Evolutionary conservation across 2,888 invertebrate genomes (phyloP).

Genomic region (Acleris emargana): DNA sequence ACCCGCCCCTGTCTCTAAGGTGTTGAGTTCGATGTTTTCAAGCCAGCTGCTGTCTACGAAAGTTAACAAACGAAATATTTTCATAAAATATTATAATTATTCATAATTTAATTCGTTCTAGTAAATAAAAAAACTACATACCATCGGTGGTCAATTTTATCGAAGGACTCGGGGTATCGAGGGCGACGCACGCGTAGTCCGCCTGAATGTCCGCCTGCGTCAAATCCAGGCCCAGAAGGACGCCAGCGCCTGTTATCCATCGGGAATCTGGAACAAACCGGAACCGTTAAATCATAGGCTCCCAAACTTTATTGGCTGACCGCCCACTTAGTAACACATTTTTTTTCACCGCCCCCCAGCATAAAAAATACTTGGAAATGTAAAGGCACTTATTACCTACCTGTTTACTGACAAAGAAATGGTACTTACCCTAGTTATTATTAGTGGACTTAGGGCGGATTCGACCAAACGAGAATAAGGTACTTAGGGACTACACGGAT

Average conservation of each 20-base stretch:
- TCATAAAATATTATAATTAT: too few species aligned
- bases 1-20: conserved; percentile 68
- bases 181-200: conserved; percentile 72
- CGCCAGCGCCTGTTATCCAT: conserved; percentile 71
- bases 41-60: conserved; percentile 75
- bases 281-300: not conserved
- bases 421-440: too few species aligned
- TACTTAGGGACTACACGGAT: too few species aligned
- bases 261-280: conserved; percentile 61
- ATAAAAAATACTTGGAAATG: too few species aligned
- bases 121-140: conserved; percentile 47
- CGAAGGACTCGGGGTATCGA: conserved; percentile 66
- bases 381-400: too few species aligned
- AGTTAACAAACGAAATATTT: not conserved
- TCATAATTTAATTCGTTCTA: not conserved
- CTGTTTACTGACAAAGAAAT: too few species aligned
- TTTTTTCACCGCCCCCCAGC: too few species aligned
- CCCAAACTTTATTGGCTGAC: too few species aligned
- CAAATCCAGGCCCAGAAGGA: conserved; percentile 69
- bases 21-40: conserved; percentile 72
- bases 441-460: too few species aligned
- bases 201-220: conserved; percentile 75
- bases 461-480: too few species aligned
- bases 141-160: conserved; percentile 75
- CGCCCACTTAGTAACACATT: too few species aligned